Conservation (phyloP, 2,888 invertebrate genomes). For the Clitarchus hookeri region DNA sequence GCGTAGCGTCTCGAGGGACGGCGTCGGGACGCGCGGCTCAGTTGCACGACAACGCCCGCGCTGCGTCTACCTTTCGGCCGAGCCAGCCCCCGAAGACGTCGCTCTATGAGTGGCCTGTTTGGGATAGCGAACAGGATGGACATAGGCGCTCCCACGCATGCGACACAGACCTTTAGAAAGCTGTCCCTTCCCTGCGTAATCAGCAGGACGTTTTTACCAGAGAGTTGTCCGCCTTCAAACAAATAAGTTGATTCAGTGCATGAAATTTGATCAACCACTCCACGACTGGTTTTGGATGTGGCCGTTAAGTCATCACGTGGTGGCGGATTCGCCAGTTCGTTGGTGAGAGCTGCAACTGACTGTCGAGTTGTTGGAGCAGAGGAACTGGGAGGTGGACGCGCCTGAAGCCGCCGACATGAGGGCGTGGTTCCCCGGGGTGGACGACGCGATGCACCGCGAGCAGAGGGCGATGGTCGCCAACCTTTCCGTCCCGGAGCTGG, state of each 20-base stretch:
- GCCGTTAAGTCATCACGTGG: too few relatives aligned
- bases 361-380: neutral
- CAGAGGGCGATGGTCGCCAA: slow-evolving; percentile 45
- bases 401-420: slow-evolving; percentile 5
- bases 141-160: too few relatives aligned
- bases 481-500: slow-evolving; percentile 47
- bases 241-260: too few relatives aligned
- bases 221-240: too few relatives aligned
- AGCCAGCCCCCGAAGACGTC: neutral
- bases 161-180: too few relatives aligned
- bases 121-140: too few relatives aligned
- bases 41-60: neutral
- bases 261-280: too few relatives aligned
- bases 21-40: neutral
- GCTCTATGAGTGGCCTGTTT: neutral
- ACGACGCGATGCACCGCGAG: slow-evolving; percentile 38
- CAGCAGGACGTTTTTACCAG: too few relatives aligned
- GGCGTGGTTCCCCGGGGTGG: slow-evolving; percentile 5
- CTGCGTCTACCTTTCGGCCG: neutral
- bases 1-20: neutral
- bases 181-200: too few relatives aligned
- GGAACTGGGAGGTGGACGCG: neutral
- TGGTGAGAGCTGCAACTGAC: neutral
- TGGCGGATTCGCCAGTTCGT: too few relatives aligned
- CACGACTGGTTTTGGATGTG: too few relatives aligned